Conservation (phyloP, 2,888 invertebrate genomes). For the Anoplius nigerrimus region DNA sequence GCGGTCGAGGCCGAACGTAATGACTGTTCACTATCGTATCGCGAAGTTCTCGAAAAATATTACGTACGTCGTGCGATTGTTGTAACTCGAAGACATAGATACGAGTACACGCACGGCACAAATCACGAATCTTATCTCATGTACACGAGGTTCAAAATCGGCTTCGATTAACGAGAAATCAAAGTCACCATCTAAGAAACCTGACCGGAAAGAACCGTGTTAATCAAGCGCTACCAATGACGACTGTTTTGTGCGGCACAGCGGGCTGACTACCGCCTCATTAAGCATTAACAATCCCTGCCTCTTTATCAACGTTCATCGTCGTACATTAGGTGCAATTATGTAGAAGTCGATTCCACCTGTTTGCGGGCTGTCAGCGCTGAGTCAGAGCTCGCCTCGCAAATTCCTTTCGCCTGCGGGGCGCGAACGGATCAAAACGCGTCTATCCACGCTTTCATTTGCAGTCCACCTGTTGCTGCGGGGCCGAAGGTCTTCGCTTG, state of each 20-base stretch:
- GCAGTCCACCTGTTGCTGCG: conserved; percentile 45
- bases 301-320: not conserved
- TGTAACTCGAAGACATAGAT: too few relatives aligned
- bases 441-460: conserved; percentile 40
- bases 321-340: conserved; percentile 11
- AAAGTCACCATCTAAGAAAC: too few relatives aligned
- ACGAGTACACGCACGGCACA: too few relatives aligned
- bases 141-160: not conserved
- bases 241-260: too few relatives aligned
- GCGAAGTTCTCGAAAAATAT: too few relatives aligned
- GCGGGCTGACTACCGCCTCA: too few relatives aligned
- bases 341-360: not conserved
- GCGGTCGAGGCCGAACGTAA: too few relatives aligned
- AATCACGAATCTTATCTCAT: not conserved
- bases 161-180: not conserved
- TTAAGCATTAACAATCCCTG: too few relatives aligned
- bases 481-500: conserved; percentile 27
- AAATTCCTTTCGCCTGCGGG: conserved; percentile 19
- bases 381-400: not conserved
- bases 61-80: too few relatives aligned
- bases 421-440: conserved; percentile 24
- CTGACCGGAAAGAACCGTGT: too few relatives aligned
- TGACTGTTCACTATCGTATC: too few relatives aligned
- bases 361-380: conserved; percentile 6
- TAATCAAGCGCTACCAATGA: too few relatives aligned